Evolutionary conservation across 2,113 vertebrate genomes (phyloP).

Genomic region (Pangasianodon hypophthalmus): DNA sequence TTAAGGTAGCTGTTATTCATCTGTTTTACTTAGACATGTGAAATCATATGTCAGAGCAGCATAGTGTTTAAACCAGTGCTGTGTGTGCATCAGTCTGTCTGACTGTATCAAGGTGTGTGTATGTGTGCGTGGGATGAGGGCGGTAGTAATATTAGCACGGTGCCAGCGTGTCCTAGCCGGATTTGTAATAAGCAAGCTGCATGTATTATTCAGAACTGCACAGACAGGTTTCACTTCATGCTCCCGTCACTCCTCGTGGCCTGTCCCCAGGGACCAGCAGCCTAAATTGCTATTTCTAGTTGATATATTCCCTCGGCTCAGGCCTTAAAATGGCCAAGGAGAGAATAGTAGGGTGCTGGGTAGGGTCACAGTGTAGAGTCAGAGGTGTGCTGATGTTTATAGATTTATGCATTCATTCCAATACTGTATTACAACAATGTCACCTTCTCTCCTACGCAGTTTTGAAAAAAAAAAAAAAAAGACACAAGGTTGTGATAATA

Average conservation of each 20-base stretch:
- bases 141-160: constrained; percentile 47
- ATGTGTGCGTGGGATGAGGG: constrained; percentile 2
- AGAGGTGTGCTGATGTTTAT: constrained; percentile 49
- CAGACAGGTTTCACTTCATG: constrained; percentile 42
- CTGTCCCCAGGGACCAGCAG: constrained; percentile 48
- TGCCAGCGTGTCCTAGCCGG: constrained; percentile 43
- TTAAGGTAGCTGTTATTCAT: not conserved
- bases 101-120: not conserved
- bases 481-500: not conserved
- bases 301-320: constrained; percentile 53
- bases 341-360: constrained; percentile 34
- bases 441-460: constrained; percentile 34
- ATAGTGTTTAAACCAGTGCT: not conserved
- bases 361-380: constrained; percentile 48
- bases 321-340: constrained; percentile 46
- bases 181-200: constrained; percentile 56
- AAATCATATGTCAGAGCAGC: not conserved
- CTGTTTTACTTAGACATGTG: not conserved
- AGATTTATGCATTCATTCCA: constrained; percentile 52
- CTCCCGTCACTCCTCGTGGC: constrained; percentile 27
- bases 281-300: constrained; percentile 58
- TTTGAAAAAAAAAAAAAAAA: not conserved
- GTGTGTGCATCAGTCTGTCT: not conserved
- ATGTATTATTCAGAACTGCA: constrained; percentile 58
- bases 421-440: constrained; percentile 49